Evolutionary conservation across 2,888 invertebrate species (phyloP).

Genomic region (Spatulosminthurus flaviceps): DNA sequence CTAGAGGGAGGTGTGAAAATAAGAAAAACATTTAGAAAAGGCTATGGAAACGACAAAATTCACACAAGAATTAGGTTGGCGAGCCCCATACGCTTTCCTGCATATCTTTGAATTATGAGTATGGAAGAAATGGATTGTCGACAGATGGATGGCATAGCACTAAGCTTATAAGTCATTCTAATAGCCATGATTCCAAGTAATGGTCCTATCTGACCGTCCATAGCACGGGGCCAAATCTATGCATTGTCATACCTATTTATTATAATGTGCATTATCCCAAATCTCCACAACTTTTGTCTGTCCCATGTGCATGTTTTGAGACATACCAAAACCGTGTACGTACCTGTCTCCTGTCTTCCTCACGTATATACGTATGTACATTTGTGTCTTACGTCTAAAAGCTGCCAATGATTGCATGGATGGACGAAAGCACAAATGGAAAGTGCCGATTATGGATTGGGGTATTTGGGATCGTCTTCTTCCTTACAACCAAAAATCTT

Average conservation of each 20-base stretch:
- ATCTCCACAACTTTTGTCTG: neutral
- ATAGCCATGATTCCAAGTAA: slow-evolving; percentile 19
- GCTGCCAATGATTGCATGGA: neutral
- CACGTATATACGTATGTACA: neutral
- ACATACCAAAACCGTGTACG: neutral
- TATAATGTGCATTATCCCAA: neutral
- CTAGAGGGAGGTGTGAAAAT: no score
- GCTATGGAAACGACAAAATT: neutral
- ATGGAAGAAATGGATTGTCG: slow-evolving; percentile 37
- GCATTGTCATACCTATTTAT: slow-evolving; percentile 19
- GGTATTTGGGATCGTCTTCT: slow-evolving; percentile 29
- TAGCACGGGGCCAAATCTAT: slow-evolving; percentile 10
- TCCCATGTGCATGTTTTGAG: neutral
- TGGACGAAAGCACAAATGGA: slow-evolving; percentile 18
- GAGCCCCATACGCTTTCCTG: neutral
- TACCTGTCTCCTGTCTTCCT: no score
- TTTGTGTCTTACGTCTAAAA: neutral
- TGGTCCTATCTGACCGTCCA: slow-evolving; percentile 2
- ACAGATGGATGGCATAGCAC: slow-evolving; percentile 20
- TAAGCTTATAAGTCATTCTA: slow-evolving; percentile 39
- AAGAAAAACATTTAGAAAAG: slow-evolving; percentile 9
- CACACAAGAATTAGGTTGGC: neutral
- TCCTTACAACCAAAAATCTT: slow-evolving; percentile 4
- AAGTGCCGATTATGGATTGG: slow-evolving; percentile 35
- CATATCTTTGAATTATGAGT: slow-evolving; percentile 41